A percentile compares a stretch with the other conserved stretches of the same genome.
phyloP scores from a whole-genome alignment of 1,140 invertebrate species.

The Scaptomyza pallida region DNA sequence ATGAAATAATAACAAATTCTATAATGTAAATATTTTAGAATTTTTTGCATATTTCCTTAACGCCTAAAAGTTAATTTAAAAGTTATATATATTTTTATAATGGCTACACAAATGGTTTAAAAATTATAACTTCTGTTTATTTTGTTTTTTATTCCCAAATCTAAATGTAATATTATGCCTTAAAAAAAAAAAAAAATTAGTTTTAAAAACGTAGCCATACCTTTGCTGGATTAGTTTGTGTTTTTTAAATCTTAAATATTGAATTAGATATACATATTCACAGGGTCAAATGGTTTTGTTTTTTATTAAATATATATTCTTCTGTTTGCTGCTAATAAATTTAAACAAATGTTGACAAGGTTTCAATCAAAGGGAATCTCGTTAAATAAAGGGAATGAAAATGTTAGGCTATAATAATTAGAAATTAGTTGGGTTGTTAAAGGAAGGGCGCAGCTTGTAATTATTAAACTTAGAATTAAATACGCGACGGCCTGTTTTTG shows the following conservation, averaged over 20 bases:
- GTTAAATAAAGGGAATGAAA: not conserved
- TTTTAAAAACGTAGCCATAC: slow-evolving; percentile 15
- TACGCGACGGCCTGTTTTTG: slow-evolving; percentile 31
- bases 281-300: slow-evolving; percentile 40
- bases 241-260: slow-evolving; percentile 6
- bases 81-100: not conserved
- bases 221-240: slow-evolving; percentile 7
- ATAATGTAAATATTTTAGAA: slow-evolving; percentile 26
- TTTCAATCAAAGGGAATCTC: not conserved
- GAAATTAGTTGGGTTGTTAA: not conserved
- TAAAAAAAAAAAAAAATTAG: slow-evolving; percentile 8
- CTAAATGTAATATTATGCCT: not conserved
- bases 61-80: slow-evolving; percentile 9
- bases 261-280: slow-evolving; percentile 53
- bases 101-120: not conserved
- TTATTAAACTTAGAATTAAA: slow-evolving; percentile 28
- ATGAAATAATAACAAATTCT: slow-evolving; percentile 32
- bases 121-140: not conserved
- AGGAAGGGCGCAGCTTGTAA: not conserved
- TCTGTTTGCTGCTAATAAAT: not conserved
- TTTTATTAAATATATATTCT: not conserved
- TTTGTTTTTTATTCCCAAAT: not conserved
- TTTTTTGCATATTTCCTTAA: slow-evolving; percentile 1
- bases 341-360: slow-evolving; percentile 1
- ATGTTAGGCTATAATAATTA: not conserved